Base-by-base conservation (phyloP, 2,797 vertebrate genomes). In the Enoplosus armatus region DNA sequence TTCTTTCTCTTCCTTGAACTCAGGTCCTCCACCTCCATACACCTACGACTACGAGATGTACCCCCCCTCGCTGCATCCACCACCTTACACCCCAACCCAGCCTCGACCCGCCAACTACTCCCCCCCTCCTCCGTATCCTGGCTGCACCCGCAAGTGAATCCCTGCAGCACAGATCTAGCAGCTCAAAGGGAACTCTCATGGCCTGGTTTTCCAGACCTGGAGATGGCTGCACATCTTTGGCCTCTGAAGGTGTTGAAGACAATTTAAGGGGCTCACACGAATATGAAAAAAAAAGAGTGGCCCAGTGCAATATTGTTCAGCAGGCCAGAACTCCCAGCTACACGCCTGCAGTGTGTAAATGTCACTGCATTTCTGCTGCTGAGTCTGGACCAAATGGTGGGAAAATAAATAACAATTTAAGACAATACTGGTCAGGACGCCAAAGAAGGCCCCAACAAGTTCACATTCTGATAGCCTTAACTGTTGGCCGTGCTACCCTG, bases 101-200 rank as follows among this genome's bases (percentile, higher is more conserved):
- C 93, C 95, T 73, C 77, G 79, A 65, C 89, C 92, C 0, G 85
- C 89, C 48, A 95, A 90, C 79, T 95, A 92, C 85, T 96, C 96
- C 3, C 95, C 97, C 1, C 97, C 96, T 2, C 97, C 97, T 78
- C 97, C 97, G 0, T 98, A 98, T 66, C 96, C 97, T 0, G 97
- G 97, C 58, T 95, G 90, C 85, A 92, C 92, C 80, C 92, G 92
- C 76, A 99, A 98, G 90, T 97, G 89, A 92, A 47, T 33, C 45
- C 62, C 29, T 5, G 9, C 72, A 51, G 54, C 59, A 8, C 22
- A 31, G 60, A 70, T 35, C 71, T 15, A 10, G 15, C 47, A 10
- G 47, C 69, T 39, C 48, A 31, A 26, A 50, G 11, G 51, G 31
- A 45, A 8, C 48, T 37, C 6, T 26, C 20, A 7, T 6, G 27